These are phyloP conservation scores for Cepaea nemoralis DNA, from an alignment of 1,140 invertebrate genomes.

Conservation along the genomic window DNA sequence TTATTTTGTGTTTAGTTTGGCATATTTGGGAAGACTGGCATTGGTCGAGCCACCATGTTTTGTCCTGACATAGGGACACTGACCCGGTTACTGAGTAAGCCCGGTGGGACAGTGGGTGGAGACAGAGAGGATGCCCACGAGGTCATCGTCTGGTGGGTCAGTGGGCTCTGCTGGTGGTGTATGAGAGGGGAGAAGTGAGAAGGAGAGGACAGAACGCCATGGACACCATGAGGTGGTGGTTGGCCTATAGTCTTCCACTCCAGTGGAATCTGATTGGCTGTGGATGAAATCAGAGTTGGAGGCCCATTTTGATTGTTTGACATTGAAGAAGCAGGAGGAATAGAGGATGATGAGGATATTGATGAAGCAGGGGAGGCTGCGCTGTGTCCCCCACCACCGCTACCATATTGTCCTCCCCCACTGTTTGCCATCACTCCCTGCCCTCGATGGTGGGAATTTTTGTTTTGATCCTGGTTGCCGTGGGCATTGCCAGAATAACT, in stretches of 20 bases:
- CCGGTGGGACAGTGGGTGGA: constrained; percentile 37
- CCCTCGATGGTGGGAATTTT: constrained; percentile 11
- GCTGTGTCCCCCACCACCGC: background rate
- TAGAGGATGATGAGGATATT: background rate
- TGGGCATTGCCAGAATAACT: background rate
- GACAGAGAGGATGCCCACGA: constrained; percentile 40
- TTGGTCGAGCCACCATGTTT: constrained; percentile 45
- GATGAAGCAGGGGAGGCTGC: constrained; percentile 22
- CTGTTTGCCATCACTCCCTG: constrained; percentile 22
- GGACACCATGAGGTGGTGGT: background rate
- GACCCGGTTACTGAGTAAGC: constrained; percentile 30
- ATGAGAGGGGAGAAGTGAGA: constrained; percentile 30
- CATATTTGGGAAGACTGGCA: constrained; percentile 47
- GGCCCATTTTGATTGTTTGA: constrained; percentile 16
- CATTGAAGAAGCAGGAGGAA: constrained; percentile 12
- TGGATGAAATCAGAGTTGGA: background rate
- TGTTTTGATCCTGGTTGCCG: constrained; percentile 15
- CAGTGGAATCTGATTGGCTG: constrained; percentile 34
- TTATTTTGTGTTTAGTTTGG: constrained; percentile 31
- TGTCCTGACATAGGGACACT: constrained; percentile 29
- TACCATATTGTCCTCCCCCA: constrained; percentile 8
- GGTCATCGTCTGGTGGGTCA: constrained; percentile 22
- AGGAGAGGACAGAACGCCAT: constrained; percentile 4
- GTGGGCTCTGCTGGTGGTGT: constrained; percentile 33
- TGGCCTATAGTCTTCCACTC: constrained; percentile 38